phyloP scores from a whole-genome alignment of 1,140 invertebrate genomes.

The Melipona quadrifasciata region DNA sequence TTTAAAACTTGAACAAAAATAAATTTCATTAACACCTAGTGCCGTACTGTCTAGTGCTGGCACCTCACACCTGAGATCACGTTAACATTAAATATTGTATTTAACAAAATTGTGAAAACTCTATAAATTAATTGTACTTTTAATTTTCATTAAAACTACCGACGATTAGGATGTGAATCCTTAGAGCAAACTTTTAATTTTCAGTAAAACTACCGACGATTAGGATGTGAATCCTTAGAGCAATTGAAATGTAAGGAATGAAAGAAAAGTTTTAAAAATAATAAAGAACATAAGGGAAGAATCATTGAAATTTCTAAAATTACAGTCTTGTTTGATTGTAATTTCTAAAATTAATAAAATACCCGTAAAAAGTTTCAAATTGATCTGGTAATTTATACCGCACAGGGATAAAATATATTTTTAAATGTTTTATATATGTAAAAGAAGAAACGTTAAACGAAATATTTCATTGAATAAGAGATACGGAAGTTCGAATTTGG shows the following conservation, averaged over 20 bases:
- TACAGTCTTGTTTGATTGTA: no score
- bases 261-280: no score
- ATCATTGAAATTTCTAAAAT: no score
- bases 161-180: background rate
- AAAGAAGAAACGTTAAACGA: background rate
- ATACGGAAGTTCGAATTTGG: constrained; percentile 23
- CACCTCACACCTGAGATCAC: background rate
- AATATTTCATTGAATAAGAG: background rate
- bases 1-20: background rate
- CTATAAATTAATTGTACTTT: background rate
- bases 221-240: background rate
- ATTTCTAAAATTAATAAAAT: no score
- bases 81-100: background rate
- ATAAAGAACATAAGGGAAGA: no score
- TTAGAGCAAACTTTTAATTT: background rate
- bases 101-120: background rate
- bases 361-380: no score
- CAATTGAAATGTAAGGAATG: no score
- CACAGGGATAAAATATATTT: background rate
- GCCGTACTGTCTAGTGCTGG: background rate
- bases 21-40: background rate
- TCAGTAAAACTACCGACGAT: background rate
- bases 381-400: no score
- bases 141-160: background rate
- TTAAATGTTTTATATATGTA: background rate